Evolutionary conservation across 1,140 invertebrate species (phyloP).

Genomic region (Trichoplusia ni): DNA sequence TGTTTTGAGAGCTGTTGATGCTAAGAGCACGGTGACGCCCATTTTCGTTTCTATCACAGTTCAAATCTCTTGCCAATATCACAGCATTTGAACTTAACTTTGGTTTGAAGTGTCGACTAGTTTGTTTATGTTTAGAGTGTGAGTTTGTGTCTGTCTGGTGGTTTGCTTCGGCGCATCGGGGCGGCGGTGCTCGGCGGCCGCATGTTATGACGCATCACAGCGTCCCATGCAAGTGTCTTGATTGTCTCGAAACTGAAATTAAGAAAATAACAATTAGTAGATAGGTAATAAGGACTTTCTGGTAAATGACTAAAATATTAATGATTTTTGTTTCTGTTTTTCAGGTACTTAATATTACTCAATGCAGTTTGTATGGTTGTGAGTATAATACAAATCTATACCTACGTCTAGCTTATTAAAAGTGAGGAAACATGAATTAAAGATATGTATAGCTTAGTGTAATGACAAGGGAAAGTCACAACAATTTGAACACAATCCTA

Average conservation of each 20-base stretch:
- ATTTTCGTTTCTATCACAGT: constrained; percentile 72
- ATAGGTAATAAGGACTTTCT: not conserved
- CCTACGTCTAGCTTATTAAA: no score
- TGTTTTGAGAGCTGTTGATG: constrained; percentile 89
- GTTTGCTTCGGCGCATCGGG: constrained; percentile 58
- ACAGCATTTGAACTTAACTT: constrained; percentile 41
- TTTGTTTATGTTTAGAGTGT: constrained; percentile 27
- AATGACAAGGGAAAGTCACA: constrained; percentile 24
- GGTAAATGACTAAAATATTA: not conserved
- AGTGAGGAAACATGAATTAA: no score
- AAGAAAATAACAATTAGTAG: constrained; percentile 8
- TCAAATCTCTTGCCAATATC: constrained; percentile 34
- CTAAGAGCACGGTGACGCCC: constrained; percentile 87
- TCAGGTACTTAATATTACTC: constrained; percentile 4
- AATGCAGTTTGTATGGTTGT: no score
- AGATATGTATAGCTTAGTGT: no score
- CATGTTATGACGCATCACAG: constrained; percentile 66
- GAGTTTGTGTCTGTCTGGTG: constrained; percentile 58
- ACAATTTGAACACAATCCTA: constrained; percentile 15
- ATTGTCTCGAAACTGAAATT: constrained; percentile 60
- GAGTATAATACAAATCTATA: no score
- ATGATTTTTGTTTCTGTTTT: not conserved
- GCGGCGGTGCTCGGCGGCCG: constrained; percentile 37
- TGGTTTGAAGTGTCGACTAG: constrained; percentile 44
- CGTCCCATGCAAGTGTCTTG: constrained; percentile 20